A percentile compares a stretch with the other conserved stretches of the same genome.
phyloP scores from a whole-genome alignment of 2,888 invertebrate genomes.

The Gryllus longicercus region DNA sequence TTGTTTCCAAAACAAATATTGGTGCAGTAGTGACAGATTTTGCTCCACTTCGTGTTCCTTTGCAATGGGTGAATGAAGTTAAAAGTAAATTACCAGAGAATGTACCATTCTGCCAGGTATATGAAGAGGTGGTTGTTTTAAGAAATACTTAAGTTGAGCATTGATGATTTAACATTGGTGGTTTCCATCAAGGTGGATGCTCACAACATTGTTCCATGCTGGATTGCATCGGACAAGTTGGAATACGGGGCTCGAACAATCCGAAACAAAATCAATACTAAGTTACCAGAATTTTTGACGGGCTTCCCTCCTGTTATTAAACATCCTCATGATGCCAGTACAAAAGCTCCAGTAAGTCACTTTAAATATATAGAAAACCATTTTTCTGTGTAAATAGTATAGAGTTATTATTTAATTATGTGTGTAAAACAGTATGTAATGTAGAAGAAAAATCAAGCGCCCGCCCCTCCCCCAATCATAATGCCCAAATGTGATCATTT shows the following conservation, averaged over 20 bases:
- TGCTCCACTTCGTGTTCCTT: conserved; percentile 68
- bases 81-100: conserved; percentile 62
- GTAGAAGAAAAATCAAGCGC: no score
- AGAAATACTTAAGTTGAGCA: neutral
- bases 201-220: conserved; percentile 86
- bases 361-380: neutral
- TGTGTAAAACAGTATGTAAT: no score
- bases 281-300: conserved; percentile 70
- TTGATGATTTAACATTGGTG: neutral
- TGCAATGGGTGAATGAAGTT: conserved; percentile 68
- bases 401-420: no score
- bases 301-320: conserved; percentile 77
- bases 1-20: conserved; percentile 66
- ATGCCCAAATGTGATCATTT: no score
- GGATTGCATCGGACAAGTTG: conserved; percentile 81
- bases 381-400: neutral
- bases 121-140: neutral
- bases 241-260: conserved; percentile 87
- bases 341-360: conserved; percentile 50
- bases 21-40: conserved; percentile 84
- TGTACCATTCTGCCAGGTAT: conserved; percentile 73
- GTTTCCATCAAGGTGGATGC: conserved; percentile 67
- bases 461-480: no score
- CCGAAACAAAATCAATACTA: conserved; percentile 75
- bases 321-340: conserved; percentile 60